Base-by-base conservation (phyloP, 2,113 vertebrate species). In the Brachyistius frenatus region DNA sequence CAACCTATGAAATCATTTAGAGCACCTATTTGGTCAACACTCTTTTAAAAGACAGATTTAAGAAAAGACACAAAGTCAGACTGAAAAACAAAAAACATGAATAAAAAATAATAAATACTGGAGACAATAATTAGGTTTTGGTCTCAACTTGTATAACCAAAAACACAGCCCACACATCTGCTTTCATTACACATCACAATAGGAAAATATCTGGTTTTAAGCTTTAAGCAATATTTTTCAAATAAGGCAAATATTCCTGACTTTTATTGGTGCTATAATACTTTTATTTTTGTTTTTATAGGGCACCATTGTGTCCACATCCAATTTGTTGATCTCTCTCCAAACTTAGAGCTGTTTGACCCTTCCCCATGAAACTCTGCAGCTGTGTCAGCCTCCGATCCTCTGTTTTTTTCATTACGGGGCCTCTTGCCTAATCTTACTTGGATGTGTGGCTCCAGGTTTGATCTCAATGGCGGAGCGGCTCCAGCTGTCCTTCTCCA, bases 401-500 rank as follows among this genome's bases (percentile, higher is more conserved):
- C 11, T 13, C 23, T 73, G 49, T 8, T 73, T 58, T 58, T 50
- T 72, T 16, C 55, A 47, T 15, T 23, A 54, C 53, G 68, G 3
- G 41, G n/a, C 41, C 31, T 73, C 55, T 0, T 1, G 33, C 53
- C 50, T 52, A 31, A 44, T 74, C 93, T 90, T 91, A 95, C 95
- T 93, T 6, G 84, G 91, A 81, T 91, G 84, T 10, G 93, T 92
- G 60, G 76, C 81, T 49, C 88, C 94, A 0, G 86, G 95, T 87
- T 94, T 92, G 57, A 95, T 95, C 91, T 95, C 93, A 6, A 94
- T 94, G 65, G 89, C 94, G 0, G 94, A 90, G 58, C 93, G 89
- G 73, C 94, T 93, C 91, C 93, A 93, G 81, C 92, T 92, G 85
- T 95, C 95, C 81, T 95, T 95, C 86, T 95, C 95, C 46, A 89